These are phyloP conservation scores for Paratrypauchen microcephalus DNA, from an alignment of 2,797 vertebrate species.

Conservation along the genomic window DNA sequence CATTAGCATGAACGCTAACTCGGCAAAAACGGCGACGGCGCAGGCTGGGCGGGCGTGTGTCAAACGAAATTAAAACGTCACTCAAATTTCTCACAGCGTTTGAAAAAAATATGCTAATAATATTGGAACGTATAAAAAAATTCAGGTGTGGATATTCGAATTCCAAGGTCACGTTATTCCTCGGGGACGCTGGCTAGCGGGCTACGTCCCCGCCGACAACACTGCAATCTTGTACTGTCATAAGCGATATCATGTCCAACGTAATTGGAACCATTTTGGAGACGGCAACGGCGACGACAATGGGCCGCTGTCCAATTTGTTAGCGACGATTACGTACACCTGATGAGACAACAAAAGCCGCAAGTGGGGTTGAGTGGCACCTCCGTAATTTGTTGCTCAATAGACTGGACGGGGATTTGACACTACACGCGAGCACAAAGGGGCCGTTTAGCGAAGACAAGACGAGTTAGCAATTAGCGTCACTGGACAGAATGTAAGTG, in stretches of 20 bases:
- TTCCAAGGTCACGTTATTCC: background rate
- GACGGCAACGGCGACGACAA: slow-evolving; percentile 44
- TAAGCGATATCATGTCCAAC: slow-evolving; percentile 13
- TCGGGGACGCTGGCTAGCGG: background rate
- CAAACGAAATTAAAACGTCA: slow-evolving; percentile 13
- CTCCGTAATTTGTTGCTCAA: slow-evolving; percentile 54
- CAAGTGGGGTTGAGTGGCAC: slow-evolving; percentile 14
- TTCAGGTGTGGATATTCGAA: background rate
- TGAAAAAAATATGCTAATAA: background rate
- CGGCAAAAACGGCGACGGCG: background rate
- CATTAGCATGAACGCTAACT: slow-evolving; percentile 6
- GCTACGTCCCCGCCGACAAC: slow-evolving; percentile 10
- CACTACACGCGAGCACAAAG: slow-evolving; percentile 35
- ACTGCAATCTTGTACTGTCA: slow-evolving; percentile 33
- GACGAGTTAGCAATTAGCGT: background rate
- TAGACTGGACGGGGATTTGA: slow-evolving; percentile 33
- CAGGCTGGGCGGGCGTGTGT: background rate
- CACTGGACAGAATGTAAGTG: background rate
- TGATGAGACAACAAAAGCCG: slow-evolving; percentile 43
- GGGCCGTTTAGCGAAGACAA: slow-evolving; percentile 21
- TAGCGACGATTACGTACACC: slow-evolving; percentile 58
- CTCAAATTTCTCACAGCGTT: background rate
- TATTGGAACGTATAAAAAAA: background rate
- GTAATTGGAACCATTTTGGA: slow-evolving; percentile 59
- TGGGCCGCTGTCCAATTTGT: slow-evolving; percentile 51